A percentile compares a stretch with the other conserved stretches of the same genome.
Evolutionary conservation across 2,888 invertebrate genomes (phyloP).

Genomic region (Platypus cylindrus): DNA sequence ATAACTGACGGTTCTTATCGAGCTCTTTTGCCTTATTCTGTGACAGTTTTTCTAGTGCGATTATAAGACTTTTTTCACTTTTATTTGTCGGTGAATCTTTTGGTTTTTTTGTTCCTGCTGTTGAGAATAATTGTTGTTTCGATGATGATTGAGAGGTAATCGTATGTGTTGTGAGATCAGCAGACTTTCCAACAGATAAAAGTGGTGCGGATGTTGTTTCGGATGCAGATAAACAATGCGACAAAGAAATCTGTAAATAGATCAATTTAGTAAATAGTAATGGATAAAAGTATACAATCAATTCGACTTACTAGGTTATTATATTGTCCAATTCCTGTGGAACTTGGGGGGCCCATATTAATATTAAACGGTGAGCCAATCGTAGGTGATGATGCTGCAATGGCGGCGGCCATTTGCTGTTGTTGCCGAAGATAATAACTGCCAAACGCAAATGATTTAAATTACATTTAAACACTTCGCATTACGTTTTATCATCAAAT

Average conservation of each 20-base stretch:
- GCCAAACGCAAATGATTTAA: not conserved
- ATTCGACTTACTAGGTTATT: too few relatives aligned
- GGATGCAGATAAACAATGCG: too few relatives aligned
- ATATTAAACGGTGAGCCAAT: constrained; percentile 7
- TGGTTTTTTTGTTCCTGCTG: constrained; percentile 13
- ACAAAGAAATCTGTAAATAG: too few relatives aligned
- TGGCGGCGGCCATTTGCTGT: constrained; percentile 12
- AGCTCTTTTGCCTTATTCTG: constrained; percentile 29
- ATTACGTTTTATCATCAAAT: constrained; percentile 1
- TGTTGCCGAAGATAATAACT: constrained; percentile 8
- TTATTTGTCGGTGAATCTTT: constrained; percentile 16
- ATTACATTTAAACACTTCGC: not conserved
- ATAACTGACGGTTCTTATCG: constrained; percentile 9
- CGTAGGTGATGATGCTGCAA: constrained; percentile 11
- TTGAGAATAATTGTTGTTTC: constrained; percentile 11
- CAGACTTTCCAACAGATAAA: too few relatives aligned
- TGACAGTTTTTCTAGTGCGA: constrained; percentile 31
- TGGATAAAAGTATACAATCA: too few relatives aligned
- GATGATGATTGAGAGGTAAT: too few relatives aligned
- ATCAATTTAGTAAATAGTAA: too few relatives aligned
- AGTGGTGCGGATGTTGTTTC: too few relatives aligned
- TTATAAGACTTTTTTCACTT: constrained; percentile 31
- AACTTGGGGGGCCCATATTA: constrained; percentile 6
- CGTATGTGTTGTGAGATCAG: too few relatives aligned
- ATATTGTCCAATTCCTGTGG: too few relatives aligned